Evolutionary conservation across 30 jellyfish, hydroid and myxozoan species (phyloP), one percentile per base, ranked within the genome.

Genomic region (Nemopilema nomurai): DNA sequence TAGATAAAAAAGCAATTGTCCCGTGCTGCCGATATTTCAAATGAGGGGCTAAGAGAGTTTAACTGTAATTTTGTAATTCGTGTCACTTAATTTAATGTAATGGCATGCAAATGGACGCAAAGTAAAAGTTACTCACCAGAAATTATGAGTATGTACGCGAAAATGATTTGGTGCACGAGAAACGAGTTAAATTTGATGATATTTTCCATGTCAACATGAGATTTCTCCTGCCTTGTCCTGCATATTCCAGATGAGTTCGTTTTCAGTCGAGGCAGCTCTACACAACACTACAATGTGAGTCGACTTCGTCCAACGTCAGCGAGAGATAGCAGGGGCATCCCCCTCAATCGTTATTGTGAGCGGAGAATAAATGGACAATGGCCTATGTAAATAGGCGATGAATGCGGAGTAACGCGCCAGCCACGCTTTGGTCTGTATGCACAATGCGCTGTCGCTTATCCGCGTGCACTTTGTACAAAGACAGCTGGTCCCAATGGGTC

Each of bases 371-470:
- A 73, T 57, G 87, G 52, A 84, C 87, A 84, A 84, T 53, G 41
- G 93, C 71, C 31, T 33, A 23, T 25, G 33, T 28, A 79, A 79
- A 79, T 79, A 63, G 17, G 65, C 73, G 70, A 21, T 84, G 83
- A 71, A 83, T 71, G 86, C 76, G 63, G 50, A 63, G 62, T 72
- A 83, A 83, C 74, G 79, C 69, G 85, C 53, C 57, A 33, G 87
- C 87, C 93, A 84, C 93, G 93, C 93, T 84, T 84, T 30, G 80
- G 77, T 79, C 71, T 30, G 80, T 27, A 49, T 82, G 93, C 53
- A 84, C 93, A 84, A 84, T 73, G 73, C 68, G 83, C 80, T 4
- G 64, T 31, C 32, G 77, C 49, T 50, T 26, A 52, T 32, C 89
- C 89, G 81, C 93, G 63, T 84, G 93, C 75, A 53, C 69, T 22